Evolutionary conservation across 2,888 invertebrate species (phyloP), one percentile per base, ranked within the genome.

Genomic region (Craniophora ligustri): DNA sequence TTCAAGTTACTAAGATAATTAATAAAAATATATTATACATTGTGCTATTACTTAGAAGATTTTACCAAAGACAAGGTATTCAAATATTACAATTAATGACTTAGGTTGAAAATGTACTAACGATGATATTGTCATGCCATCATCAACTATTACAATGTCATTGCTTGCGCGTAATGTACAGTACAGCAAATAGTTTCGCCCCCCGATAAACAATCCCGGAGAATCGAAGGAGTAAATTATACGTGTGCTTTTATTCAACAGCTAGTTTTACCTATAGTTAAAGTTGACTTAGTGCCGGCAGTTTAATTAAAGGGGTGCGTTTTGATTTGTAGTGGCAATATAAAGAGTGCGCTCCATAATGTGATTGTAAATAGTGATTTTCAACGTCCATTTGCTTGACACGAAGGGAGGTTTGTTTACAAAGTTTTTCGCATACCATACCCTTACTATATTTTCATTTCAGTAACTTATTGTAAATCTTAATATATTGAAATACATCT

Each of bases 271-370:
- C 76, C 76, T 87, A 84, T 83, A 82, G 85, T 79, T 76, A 79
- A 70, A 82, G 89, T 91, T 90, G 88, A 91, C 91, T 88, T 85
- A 89, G 86, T 85, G 85, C 84, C 75, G 82, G 76, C 83, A 76
- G 82, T 86, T 91, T 90, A 91, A 91, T 91, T 89, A 91, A 87
- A 89, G 86, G 91, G 89, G 91, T 83, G 86, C 78, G 72, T 72
- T 88, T 85, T 90, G 89, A 91, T 91, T 91, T 88, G 88, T 89
- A 75, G 83, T 78, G 71, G 77, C 79, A 83, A 82, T 82, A 80
- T 81, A 81, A 81, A 84, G 76, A 75, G 75, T 74, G 66, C 66
- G 74, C 78, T 76, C 67, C 71, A 72, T 80, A 79, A 83, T 82
- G 74, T 78, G 71, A 82, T 75, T 80, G 75, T 69, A 76, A 76